Base-by-base conservation (phyloP, 2,797 vertebrate species). In the Gymnocypris eckloni region DNA sequence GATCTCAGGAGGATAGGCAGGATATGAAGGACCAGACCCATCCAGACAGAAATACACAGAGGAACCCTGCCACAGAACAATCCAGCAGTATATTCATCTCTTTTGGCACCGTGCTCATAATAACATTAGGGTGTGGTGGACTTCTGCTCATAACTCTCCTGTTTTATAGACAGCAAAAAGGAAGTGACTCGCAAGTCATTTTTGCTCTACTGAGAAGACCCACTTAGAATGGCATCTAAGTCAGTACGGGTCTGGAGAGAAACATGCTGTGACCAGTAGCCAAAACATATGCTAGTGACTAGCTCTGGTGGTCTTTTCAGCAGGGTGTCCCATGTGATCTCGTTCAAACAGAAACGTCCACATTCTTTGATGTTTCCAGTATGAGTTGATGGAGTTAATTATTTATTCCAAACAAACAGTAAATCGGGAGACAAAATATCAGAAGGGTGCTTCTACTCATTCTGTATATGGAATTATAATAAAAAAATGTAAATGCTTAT, bases 131-230 rank as follows among this genome's bases (percentile, higher is more conserved):
- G 50, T 92, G 86, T 37, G 33, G 84, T 73, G 83, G 80, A 83
- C 83, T 91, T 76, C 54, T 91, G 79, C 79, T 91, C 52, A 48
- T 85, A 28, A 77, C 70, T 54, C 54, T 88, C 9, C 70, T 86
- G 59, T 87, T 77, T 87, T 87, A 80, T 72, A 88, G 66, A 72
- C 78, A 86, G 4, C 64, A 84, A 71, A 81, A 20, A 84, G 88
- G 91, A 86, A 87, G 76, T 75, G 45, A 56, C 5, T 8, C 8
- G 16, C 84, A 45, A 25, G 28, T 66, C 12, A 13, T 70, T 66
- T 43, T 28, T 43, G 15, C 28, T 22, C 69, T 71, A 10, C 22
- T 71, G 52, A 71, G 41, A 41, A 43, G 67, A 56, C 66, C 67
- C 2, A 2, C 37, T 56, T 82, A 70, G 45, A 56, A 12, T 9